Evolutionary conservation across 2,888 invertebrate genomes (phyloP).

Genomic region (Xestia c-nigrum): DNA sequence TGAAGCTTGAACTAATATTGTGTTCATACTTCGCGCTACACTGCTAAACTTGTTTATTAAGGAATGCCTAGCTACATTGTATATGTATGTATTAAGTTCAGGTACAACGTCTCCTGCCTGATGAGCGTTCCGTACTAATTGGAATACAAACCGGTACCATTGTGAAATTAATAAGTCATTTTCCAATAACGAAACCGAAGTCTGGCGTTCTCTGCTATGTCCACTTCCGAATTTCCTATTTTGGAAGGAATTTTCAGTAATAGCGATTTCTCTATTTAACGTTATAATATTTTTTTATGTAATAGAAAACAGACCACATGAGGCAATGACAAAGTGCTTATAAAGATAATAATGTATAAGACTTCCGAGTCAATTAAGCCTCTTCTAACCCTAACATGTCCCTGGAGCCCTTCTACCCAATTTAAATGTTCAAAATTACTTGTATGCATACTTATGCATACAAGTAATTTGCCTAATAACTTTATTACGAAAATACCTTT

Average conservation of each 20-base stretch:
- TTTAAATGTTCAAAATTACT: constrained; percentile 13
- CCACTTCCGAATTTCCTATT: neutral
- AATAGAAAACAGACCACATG: neutral
- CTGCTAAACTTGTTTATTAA: neutral
- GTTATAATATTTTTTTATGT: neutral
- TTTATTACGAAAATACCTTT: neutral
- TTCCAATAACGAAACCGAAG: neutral
- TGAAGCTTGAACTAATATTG: constrained; percentile 1
- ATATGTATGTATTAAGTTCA: neutral
- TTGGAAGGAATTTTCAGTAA: neutral
- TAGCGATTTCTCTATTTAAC: neutral
- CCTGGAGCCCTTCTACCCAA: neutral
- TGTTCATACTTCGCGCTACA: neutral
- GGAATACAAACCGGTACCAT: neutral
- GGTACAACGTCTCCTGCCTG: neutral
- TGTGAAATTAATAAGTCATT: neutral
- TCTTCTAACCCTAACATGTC: neutral
- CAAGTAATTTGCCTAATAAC: too few relatives aligned
- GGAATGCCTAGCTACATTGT: neutral
- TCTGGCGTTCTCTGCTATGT: neutral
- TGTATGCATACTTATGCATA: too few relatives aligned
- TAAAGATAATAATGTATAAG: neutral
- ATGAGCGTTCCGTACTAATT: neutral
- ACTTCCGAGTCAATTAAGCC: neutral
- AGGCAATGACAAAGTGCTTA: neutral